Conservation (phyloP, 2,113 vertebrate genomes). For the Trichechus manatus region DNA sequence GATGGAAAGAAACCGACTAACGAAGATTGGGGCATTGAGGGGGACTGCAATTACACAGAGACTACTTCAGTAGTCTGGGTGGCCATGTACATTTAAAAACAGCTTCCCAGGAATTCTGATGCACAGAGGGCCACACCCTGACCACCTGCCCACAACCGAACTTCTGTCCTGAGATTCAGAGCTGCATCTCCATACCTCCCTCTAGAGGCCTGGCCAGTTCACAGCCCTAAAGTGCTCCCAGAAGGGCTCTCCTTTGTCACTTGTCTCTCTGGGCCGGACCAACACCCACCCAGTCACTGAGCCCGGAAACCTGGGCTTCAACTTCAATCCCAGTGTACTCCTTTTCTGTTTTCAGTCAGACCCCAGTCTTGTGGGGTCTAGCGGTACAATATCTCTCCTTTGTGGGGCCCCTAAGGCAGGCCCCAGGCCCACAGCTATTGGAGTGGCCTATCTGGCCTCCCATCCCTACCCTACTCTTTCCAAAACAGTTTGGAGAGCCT, state of each 20-base stretch:
- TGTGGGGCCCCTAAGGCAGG: neutral
- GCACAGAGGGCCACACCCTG: neutral
- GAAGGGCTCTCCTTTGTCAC: neutral
- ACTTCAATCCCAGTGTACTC: neutral
- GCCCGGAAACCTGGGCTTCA: neutral
- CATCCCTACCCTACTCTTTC: neutral
- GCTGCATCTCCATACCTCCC: no score
- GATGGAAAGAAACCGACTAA: neutral
- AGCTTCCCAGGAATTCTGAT: neutral
- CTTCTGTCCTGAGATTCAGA: neutral
- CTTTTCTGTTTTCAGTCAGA: neutral
- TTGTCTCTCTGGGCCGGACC: no score
- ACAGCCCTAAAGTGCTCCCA: neutral
- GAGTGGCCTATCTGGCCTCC: neutral
- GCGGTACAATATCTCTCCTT: neutral
- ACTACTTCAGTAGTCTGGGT: neutral
- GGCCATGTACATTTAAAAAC: neutral
- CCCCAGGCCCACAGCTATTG: neutral
- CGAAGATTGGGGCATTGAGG: neutral
- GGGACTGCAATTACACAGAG: neutral
- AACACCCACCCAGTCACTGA: neutral
- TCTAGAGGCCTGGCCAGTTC: neutral
- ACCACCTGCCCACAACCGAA: no score
- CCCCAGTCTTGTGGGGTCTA: accelerated
- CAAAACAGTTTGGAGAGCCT: neutral